Conservation (phyloP, 53 echinoderm and acorn worm genomes). For the Antedon mediterranea region DNA sequence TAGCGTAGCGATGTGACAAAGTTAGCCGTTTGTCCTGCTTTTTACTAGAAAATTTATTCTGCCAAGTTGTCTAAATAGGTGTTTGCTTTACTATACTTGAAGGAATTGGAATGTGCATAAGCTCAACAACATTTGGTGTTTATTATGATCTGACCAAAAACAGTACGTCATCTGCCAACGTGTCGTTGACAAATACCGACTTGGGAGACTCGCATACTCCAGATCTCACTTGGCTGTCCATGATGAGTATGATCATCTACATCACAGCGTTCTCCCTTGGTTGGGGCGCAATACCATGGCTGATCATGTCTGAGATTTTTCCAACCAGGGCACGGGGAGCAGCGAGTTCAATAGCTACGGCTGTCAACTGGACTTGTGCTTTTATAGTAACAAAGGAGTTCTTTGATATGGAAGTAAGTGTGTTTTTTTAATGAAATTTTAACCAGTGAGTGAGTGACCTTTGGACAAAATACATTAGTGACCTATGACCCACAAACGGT, state of each 20-base stretch:
- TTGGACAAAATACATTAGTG: too few species aligned
- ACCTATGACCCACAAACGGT: too few species aligned
- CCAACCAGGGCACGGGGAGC: constrained; percentile 66
- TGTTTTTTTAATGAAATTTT: too few species aligned
- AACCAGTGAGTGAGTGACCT: too few species aligned
- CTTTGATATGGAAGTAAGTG: constrained; percentile 37
- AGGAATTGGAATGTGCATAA: constrained; percentile 75
- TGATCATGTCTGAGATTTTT: constrained; percentile 95
- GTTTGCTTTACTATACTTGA: neutral
- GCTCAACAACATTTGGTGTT: constrained; percentile 67
- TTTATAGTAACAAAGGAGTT: constrained; percentile 79
- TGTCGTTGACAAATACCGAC: neutral
- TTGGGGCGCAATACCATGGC: constrained; percentile 91
- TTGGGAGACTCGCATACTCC: neutral
- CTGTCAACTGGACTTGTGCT: constrained; percentile 73
- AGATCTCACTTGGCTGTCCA: constrained; percentile 49
- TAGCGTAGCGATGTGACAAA: too few species aligned
- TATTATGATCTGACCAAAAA: constrained; percentile 42
- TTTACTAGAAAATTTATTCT: too few species aligned
- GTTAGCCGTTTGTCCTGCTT: too few species aligned
- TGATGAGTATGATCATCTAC: constrained; percentile 70
- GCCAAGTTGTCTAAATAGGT: too few species aligned
- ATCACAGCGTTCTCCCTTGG: constrained; percentile 85
- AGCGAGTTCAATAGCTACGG: constrained; percentile 66
- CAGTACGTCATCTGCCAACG: neutral